phyloP scores from a whole-genome alignment of 1,140 invertebrate species.

The Cyclina sinensis region DNA sequence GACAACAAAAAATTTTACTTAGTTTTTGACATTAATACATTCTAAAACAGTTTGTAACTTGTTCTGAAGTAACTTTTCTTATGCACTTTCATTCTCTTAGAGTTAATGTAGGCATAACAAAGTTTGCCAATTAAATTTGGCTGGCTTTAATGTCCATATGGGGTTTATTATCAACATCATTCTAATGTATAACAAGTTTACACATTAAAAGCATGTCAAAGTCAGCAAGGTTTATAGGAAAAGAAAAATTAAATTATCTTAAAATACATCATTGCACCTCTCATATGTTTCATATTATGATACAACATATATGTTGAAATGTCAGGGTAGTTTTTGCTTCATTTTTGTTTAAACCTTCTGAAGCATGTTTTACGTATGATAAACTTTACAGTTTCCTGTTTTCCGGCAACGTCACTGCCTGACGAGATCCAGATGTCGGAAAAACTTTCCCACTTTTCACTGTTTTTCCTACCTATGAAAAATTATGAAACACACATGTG shows the following conservation, averaged over 20 bases:
- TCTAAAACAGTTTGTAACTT: no score
- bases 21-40: no score
- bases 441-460: constrained; percentile 23
- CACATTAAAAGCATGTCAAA: neutral
- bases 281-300: neutral
- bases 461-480: constrained; percentile 51
- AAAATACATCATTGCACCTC: neutral
- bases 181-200: constrained; percentile 1
- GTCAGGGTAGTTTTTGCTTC: neutral
- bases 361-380: constrained; percentile 47
- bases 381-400: constrained; percentile 53
- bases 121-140: no score
- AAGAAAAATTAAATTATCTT: constrained; percentile 12
- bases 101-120: no score
- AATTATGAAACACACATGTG: constrained; percentile 31
- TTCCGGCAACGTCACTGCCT: neutral
- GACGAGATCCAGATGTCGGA: constrained; percentile 17
- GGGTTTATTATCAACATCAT: neutral
- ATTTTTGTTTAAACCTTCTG: constrained; percentile 16
- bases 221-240: neutral
- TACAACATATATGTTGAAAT: constrained; percentile 9
- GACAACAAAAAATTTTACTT: no score
- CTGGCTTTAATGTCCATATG: neutral
- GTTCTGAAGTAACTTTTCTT: no score
- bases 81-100: no score